Evolutionary conservation across 2,113 vertebrate genomes (phyloP).

Genomic region (Grus americana): DNA sequence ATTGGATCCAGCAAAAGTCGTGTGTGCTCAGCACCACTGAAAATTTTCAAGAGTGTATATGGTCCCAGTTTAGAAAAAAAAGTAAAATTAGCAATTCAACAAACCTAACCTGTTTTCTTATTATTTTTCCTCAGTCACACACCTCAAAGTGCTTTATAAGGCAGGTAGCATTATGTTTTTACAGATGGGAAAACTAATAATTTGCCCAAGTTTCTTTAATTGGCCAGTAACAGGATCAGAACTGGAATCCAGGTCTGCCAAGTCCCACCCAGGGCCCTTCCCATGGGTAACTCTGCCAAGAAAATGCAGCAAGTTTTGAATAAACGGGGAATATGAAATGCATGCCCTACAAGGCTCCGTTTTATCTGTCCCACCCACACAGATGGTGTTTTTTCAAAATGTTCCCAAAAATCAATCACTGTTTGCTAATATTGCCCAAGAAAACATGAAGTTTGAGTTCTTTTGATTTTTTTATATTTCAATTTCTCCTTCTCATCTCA

Average conservation of each 20-base stretch:
- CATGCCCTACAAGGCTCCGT: neutral
- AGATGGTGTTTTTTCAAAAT: neutral
- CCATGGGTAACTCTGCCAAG: neutral
- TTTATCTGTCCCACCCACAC: neutral
- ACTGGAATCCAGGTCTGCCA: neutral
- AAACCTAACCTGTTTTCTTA: neutral
- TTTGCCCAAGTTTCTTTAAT: neutral
- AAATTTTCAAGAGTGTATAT: neutral
- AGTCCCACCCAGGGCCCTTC: neutral
- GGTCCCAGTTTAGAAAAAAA: neutral
- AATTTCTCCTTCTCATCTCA: neutral
- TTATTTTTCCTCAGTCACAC: neutral
- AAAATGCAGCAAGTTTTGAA: neutral
- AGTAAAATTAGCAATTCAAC: neutral
- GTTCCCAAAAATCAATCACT: neutral
- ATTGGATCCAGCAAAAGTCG: rapidly evolving
- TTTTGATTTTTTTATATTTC: neutral
- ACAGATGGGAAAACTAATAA: neutral
- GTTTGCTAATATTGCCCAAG: neutral
- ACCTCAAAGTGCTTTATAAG: neutral
- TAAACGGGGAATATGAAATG: neutral
- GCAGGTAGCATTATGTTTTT: neutral
- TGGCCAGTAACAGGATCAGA: neutral
- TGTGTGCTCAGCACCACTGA: neutral
- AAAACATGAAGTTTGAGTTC: neutral